Evolutionary conservation across 2,113 vertebrate genomes (phyloP).

Genomic region (Struthio camelus): DNA sequence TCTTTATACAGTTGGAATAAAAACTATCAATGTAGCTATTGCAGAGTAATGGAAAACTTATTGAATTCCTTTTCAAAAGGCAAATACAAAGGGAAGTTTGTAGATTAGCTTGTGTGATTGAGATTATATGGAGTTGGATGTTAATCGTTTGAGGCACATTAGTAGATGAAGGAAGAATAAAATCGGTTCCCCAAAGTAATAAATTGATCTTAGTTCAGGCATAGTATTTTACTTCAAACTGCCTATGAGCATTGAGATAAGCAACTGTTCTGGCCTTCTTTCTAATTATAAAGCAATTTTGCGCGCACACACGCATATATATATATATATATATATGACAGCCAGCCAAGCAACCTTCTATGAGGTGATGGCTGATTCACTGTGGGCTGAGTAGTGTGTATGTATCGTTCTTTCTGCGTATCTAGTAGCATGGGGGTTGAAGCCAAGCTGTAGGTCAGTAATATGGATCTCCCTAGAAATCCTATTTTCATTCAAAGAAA

Average conservation of each 20-base stretch:
- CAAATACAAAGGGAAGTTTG: slow-evolving; percentile 18
- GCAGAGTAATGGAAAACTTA: neutral
- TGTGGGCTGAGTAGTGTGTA: neutral
- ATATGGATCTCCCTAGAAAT: neutral
- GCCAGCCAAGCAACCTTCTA: neutral
- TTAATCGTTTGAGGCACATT: neutral
- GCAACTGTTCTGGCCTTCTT: neutral
- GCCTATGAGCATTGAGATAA: neutral
- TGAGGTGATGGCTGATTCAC: neutral
- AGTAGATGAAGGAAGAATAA: neutral
- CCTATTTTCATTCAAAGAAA: neutral
- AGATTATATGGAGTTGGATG: neutral
- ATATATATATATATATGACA: neutral
- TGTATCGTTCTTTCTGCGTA: neutral
- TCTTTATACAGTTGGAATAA: slow-evolving; percentile 28
- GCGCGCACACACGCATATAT: neutral
- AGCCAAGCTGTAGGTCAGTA: neutral
- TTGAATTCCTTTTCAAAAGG: neutral
- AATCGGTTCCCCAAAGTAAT: neutral
- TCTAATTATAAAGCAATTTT: slow-evolving; percentile 19
- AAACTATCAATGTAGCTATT: slow-evolving; percentile 18
- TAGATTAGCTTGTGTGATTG: slow-evolving; percentile 13
- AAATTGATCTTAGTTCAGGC: neutral
- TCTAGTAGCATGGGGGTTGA: neutral
- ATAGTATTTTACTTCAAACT: neutral